phyloP scores from a whole-genome alignment of 2,113 vertebrate genomes.

The Lepisosteus osseus region DNA sequence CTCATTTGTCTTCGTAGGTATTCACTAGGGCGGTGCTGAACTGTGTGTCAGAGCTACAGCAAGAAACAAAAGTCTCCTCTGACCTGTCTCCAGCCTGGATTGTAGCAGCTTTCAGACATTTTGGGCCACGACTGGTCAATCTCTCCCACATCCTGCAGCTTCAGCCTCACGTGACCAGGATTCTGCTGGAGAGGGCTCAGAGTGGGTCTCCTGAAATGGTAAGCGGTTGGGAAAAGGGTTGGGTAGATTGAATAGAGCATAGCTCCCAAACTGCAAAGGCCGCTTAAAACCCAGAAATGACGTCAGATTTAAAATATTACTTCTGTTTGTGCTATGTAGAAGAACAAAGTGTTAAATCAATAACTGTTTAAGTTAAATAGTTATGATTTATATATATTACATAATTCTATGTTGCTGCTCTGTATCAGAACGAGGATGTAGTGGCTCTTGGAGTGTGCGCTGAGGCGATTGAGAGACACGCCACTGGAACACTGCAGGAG shows the following conservation, averaged over 20 bases:
- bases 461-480: conserved; percentile 46
- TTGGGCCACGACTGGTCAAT: conserved; percentile 48
- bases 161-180: conserved; percentile 30
- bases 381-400: no score
- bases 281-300: not conserved
- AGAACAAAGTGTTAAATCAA: no score
- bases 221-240: conserved; percentile 6
- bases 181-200: conserved; percentile 21
- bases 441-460: conserved; percentile 53
- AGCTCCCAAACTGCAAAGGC: not conserved
- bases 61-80: conserved; percentile 1
- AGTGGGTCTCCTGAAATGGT: conserved; percentile 45
- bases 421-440: conserved; percentile 56
- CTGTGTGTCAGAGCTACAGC: conserved; percentile 54
- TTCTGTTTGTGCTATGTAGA: no score
- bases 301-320: not conserved
- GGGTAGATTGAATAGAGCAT: not conserved
- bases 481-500: conserved; percentile 35
- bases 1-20: conserved; percentile 38
- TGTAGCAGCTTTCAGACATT: conserved; percentile 43
- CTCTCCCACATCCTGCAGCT: conserved; percentile 53
- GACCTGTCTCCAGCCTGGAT: conserved; percentile 62
- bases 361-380: no score
- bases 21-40: conserved; percentile 40
- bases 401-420: not conserved